Evolutionary conservation across 2,888 invertebrate genomes (phyloP), one percentile per base, ranked within the genome.

Genomic region (Sclerodermus sp.): DNA sequence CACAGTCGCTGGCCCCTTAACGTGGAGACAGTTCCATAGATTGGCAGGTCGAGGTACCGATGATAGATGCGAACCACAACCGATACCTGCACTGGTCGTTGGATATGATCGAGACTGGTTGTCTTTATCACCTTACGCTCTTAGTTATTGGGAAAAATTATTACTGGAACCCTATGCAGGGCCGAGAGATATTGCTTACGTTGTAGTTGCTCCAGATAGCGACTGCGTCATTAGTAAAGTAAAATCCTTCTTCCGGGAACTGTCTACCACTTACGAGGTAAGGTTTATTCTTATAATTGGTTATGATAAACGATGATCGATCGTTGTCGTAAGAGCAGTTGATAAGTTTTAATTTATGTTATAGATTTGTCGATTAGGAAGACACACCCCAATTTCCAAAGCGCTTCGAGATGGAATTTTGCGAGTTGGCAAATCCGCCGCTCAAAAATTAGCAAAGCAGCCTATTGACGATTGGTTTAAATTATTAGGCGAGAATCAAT

Each of bases 11-110:
- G 99, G 99, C 1, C 98, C 98, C 29, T 85, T 99, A 12, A 99
- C 98, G 1, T 99, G 98, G 98, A 85, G 96, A 46, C 95, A 97
- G 78, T 97, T 99, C 81, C 97, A 96, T 82, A 86, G 94, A 52
- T 83, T 97, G 53, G 96, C 96, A 36, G 96, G 96, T 8, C 84
- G 96, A 74, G 95, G 94, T 47, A 93, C 94, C 48, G 93, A 93
- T 75, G 96, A 96, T 76, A 90, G 94, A 58, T 96, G 95, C 80
- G 96, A 96, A 76, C 96, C 97, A 31, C 97, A 97, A 79, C 96
- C 97, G 1, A 93, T 97, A 68, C 97, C 97, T 16, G 91, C 93
- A 3, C 83, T 97, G 40, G 87, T 96, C 47, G 94, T 96, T 36
- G 96, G 96, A 1, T 91, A 93, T 79, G 97, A 97, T 73, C 90